Base-by-base conservation (phyloP, 1,140 invertebrate genomes). In the Nephila pilipes region DNA sequence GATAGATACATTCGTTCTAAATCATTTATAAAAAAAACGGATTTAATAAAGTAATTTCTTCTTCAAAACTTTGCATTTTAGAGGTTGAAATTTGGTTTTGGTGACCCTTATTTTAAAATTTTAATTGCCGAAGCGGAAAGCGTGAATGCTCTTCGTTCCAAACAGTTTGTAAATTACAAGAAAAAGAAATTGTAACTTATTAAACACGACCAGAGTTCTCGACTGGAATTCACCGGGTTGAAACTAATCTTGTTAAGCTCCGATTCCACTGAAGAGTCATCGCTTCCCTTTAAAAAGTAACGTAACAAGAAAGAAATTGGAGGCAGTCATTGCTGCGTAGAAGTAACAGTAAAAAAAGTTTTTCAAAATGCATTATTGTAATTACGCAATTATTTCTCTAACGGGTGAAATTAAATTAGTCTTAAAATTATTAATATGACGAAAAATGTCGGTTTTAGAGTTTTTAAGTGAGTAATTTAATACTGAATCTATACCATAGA, bases 231-330 rank as follows among this genome's bases (percentile, higher is more conserved):
- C 69, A 75, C 32, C 69, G 29, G 32, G 29, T 75, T 75, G 69
- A 75, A 75, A 75, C 69, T 75, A 75, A 75, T 75, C 69, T 75
- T 75, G 29, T 75, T 75, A 75, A 75, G 69, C 69, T 75, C 69
- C 69, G 69, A 75, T 75, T 75, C 69, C 69, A 29, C 32, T 29
- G 29, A 75, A 36, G 29, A 75, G 69, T 20, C 69, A 75, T 4
- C 29, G 29, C 69, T 36, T 75, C 69, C 69, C 18, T 29, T 18
- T 32, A 1, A 18, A 60, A 60, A 22, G 58, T 60, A 20, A 60
- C 29, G 29, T 16, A 75, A 75, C n/a, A n/a, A n/a, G n/a, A 18
- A 75, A 75, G 18, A 75, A 75, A 18, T 29, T 3, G 29, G 16
- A 14, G 18, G 69, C 69, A 75, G 69, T 65, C 63, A 65, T 6